phyloP scores from a whole-genome alignment of 2,888 invertebrate genomes.

The Drosophila stalkeri region DNA sequence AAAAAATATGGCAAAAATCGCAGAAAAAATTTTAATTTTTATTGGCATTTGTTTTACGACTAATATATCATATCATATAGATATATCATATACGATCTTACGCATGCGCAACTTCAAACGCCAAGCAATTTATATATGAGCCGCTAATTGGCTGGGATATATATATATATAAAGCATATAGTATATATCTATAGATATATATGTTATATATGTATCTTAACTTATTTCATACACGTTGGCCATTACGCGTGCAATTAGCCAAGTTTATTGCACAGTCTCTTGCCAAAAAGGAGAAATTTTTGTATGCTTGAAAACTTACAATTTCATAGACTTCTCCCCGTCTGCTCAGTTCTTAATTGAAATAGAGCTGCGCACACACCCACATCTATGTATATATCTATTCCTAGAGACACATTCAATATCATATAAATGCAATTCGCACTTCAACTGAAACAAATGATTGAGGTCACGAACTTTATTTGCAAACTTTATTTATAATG shows the following conservation, averaged over 20 bases:
- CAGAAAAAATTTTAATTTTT: conserved; percentile 50
- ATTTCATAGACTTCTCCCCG: conserved; percentile 2
- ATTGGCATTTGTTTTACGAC: conserved; percentile 27
- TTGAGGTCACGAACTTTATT: conserved; percentile 52
- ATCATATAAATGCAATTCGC: conserved; percentile 14
- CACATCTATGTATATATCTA: conserved; percentile 5
- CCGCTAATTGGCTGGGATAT: not conserved
- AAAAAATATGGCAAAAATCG: conserved; percentile 33
- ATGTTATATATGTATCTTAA: not conserved
- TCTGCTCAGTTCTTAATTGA: not conserved
- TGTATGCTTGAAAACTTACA: conserved; percentile 24
- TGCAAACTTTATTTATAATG: conserved; percentile 22
- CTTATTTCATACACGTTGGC: conserved; percentile 2
- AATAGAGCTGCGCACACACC: conserved; percentile 5
- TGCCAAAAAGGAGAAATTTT: conserved; percentile 5
- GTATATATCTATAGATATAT: not conserved
- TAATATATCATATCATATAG: not conserved
- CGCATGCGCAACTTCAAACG: conserved; percentile 6
- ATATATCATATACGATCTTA: not conserved
- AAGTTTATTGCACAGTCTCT: not conserved
- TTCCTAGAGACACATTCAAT: not conserved
- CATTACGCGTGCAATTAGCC: conserved; percentile 2
- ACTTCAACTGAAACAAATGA: conserved; percentile 34
- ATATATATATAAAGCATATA: not conserved
- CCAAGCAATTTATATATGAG: not conserved